A percentile compares a stretch with the other conserved stretches of the same genome.
Evolutionary conservation across 2,113 vertebrate species (phyloP).

Genomic region (Oophaga pumilio): DNA sequence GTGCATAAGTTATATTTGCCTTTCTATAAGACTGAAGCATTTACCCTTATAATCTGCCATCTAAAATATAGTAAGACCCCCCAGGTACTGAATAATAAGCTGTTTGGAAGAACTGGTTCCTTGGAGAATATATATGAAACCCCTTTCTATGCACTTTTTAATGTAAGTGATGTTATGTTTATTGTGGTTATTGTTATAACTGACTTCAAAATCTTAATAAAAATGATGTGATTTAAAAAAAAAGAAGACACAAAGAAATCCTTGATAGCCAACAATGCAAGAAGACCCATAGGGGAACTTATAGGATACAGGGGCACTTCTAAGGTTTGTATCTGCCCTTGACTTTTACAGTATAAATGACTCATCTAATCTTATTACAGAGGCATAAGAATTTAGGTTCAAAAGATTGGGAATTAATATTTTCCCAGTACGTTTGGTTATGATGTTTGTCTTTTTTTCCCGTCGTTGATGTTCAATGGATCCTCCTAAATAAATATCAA

Average conservation of each 20-base stretch:
- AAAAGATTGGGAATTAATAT: background rate
- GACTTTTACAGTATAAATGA: constrained; percentile 1
- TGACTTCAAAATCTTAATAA: too few relatives aligned
- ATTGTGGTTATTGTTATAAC: too few relatives aligned
- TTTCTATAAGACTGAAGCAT: too few relatives aligned
- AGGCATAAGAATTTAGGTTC: background rate
- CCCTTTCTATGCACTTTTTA: too few relatives aligned
- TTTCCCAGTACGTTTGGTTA: background rate
- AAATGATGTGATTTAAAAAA: too few relatives aligned
- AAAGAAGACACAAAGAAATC: background rate
- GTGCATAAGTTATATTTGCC: too few relatives aligned
- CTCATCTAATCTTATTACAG: background rate
- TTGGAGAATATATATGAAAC: too few relatives aligned
- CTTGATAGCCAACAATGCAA: background rate
- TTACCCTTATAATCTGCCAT: too few relatives aligned
- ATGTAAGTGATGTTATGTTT: too few relatives aligned
- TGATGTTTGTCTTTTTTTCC: background rate
- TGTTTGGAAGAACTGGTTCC: too few relatives aligned
- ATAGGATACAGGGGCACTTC: background rate
- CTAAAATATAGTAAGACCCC: too few relatives aligned
- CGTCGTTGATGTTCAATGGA: background rate
- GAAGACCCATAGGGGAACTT: background rate
- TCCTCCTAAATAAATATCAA: background rate
- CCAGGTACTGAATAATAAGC: too few relatives aligned
- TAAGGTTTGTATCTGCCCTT: background rate